Base-by-base conservation (phyloP, 92 coral and sea anemone species). In the Epizoanthus rinbou region DNA sequence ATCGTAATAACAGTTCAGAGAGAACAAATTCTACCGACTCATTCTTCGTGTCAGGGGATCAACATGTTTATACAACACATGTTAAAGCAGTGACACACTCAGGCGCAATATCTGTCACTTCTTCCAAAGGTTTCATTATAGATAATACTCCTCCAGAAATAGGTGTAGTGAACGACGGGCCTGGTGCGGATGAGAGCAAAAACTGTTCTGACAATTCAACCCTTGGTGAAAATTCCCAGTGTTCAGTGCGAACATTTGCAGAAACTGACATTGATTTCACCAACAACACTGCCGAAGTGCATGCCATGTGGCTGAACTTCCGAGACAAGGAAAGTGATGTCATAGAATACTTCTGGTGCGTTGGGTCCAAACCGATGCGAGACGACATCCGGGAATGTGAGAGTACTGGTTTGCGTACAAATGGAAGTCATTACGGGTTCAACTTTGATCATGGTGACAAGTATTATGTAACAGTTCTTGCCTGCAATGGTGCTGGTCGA, bases 301-400 rank as follows among this genome's bases (percentile, higher is more conserved):
- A 88, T 56, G 98, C 97, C 35, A 91, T 96, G 16, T 94, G 98
- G 98, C 70, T 92, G 56, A 94, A 94, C 85, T 94, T 94, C 86
- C 89, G 91, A 16, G 98, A 94, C 68, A 94, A 87, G 33, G 94
- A 94, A 47, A 94, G 98, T 50, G 95, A 88, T 45, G 87, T 94
- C 63, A 87, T 86, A 7, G 92, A 90, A 76, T 90, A 90, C 75
- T 94, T 94, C 88, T 94, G 95, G 94, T 94, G 98, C 54, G 91
- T 94, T 1, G 98, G 98, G 15, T 73, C 93, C 11, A 73, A 76
- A 52, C 97, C 98, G 43, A 86, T 91, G 84, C 71, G 66, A 76
- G 98, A 92, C 80, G 89, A 95, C 87, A 91, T 95, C 33, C 88
- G 91, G 54, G 91, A 19, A 24, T 95, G 98, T 69, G 95, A 95